Evolutionary conservation across 2,797 vertebrate species (phyloP).

Genomic region (Urophycis tenuis): DNA sequence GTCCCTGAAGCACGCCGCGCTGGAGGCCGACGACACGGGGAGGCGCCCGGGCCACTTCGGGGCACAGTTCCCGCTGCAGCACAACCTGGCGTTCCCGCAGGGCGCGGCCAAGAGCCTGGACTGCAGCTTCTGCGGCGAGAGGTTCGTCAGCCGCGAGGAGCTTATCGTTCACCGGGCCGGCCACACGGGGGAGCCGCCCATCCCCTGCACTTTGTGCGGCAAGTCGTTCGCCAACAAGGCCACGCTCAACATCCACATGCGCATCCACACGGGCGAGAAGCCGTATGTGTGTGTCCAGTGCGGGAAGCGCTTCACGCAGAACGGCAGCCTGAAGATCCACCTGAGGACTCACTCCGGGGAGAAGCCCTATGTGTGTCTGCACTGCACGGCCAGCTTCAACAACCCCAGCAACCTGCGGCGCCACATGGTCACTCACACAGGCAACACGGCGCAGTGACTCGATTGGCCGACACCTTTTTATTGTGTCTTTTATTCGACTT

Average conservation of each 20-base stretch:
- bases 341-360: slow-evolving; percentile 68
- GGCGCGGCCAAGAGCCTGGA: slow-evolving; percentile 43
- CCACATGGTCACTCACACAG: slow-evolving; percentile 64
- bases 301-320: slow-evolving; percentile 68
- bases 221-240: slow-evolving; percentile 64
- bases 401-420: slow-evolving; percentile 69
- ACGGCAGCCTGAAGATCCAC: slow-evolving; percentile 68
- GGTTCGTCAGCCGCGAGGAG: slow-evolving; percentile 53
- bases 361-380: slow-evolving; percentile 62
- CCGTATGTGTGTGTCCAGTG: slow-evolving; percentile 64
- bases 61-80: slow-evolving; percentile 45
- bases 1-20: slow-evolving; percentile 18
- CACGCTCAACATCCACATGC: slow-evolving; percentile 65
- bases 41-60: slow-evolving; percentile 40
- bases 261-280: slow-evolving; percentile 68
- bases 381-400: slow-evolving; percentile 63
- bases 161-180: slow-evolving; percentile 53
- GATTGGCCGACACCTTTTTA: neutral
- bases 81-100: slow-evolving; percentile 26
- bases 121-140: slow-evolving; percentile 57
- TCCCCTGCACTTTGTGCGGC: slow-evolving; percentile 51
- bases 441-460: slow-evolving; percentile 33
- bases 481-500: too few relatives aligned
- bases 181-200: slow-evolving; percentile 57
- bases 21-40: slow-evolving; percentile 27